Conservation (phyloP, 2,797 vertebrate genomes). For the Ctenopoma kingsleyae region DNA sequence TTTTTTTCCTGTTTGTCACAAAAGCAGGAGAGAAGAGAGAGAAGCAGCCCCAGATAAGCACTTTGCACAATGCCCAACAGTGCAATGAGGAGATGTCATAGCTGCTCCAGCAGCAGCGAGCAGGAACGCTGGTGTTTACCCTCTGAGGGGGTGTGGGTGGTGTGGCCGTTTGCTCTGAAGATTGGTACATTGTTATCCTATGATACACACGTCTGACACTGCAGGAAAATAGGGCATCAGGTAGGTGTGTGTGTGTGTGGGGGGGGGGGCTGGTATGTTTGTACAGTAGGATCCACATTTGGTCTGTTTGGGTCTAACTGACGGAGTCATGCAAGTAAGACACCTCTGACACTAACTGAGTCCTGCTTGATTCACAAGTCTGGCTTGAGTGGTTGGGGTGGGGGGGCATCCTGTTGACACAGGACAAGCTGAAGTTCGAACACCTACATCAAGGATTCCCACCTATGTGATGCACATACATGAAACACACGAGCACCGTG, state of each 20-base stretch:
- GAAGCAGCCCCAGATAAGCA: constrained; percentile 38
- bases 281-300: background rate
- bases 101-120: constrained; percentile 29
- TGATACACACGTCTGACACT: constrained; percentile 48
- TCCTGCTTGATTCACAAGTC: background rate
- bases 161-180: constrained; percentile 52
- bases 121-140: constrained; percentile 49
- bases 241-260: constrained; percentile 19
- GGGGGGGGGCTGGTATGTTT: background rate
- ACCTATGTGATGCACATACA: background rate
- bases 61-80: constrained; percentile 9
- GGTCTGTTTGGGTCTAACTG: background rate
- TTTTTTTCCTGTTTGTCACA: constrained; percentile 18
- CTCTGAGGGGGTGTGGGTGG: constrained; percentile 6
- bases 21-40: constrained; percentile 16
- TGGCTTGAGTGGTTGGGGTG: background rate
- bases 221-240: constrained; percentile 46
- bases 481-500: background rate
- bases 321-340: too few relatives aligned
- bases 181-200: constrained; percentile 62
- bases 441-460: constrained; percentile 7
- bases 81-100: constrained; percentile 44
- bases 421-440: constrained; percentile 16
- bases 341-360: background rate
- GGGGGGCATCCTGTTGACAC: constrained; percentile 29